phyloP scores from a whole-genome alignment of 1,140 invertebrate genomes.

The Leguminivora glycinivorella region DNA sequence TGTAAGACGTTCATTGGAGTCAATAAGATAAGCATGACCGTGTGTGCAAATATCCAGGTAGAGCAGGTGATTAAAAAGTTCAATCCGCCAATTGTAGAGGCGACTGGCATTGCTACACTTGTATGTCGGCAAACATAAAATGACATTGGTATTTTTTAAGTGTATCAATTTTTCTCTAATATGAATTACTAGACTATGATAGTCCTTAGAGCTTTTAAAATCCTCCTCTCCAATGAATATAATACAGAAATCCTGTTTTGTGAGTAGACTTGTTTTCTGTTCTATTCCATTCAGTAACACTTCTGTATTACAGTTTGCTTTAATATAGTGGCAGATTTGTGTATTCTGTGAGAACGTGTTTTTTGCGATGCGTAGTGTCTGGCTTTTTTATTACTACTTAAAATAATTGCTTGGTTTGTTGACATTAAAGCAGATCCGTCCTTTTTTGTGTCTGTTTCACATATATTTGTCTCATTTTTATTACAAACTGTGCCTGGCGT shows the following conservation, averaged over 20 bases:
- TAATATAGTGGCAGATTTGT: constrained; percentile 26
- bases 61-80: constrained; percentile 15
- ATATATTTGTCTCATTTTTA: no score
- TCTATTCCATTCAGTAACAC: constrained; percentile 22
- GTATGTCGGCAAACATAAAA: constrained; percentile 3
- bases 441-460: no score
- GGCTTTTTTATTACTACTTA: neutral
- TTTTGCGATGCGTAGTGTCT: neutral
- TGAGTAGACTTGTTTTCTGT: constrained; percentile 10
- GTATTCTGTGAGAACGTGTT: neutral
- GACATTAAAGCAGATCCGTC: no score
- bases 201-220: constrained; percentile 11
- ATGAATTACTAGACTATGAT: neutral
- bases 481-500: no score
- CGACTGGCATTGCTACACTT: neutral
- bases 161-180: constrained; percentile 27
- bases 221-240: constrained; percentile 30
- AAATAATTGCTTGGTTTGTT: neutral
- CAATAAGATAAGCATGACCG: neutral
- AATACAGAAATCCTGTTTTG: constrained; percentile 27
- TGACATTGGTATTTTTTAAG: constrained; percentile 24
- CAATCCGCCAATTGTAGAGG: neutral
- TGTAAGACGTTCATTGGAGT: neutral
- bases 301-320: constrained; percentile 7
- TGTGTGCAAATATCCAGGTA: constrained; percentile 3